Evolutionary conservation across 1,140 invertebrate genomes (phyloP), one percentile per base, ranked within the genome.

Genomic region (Aporrectodea caliginosa): DNA sequence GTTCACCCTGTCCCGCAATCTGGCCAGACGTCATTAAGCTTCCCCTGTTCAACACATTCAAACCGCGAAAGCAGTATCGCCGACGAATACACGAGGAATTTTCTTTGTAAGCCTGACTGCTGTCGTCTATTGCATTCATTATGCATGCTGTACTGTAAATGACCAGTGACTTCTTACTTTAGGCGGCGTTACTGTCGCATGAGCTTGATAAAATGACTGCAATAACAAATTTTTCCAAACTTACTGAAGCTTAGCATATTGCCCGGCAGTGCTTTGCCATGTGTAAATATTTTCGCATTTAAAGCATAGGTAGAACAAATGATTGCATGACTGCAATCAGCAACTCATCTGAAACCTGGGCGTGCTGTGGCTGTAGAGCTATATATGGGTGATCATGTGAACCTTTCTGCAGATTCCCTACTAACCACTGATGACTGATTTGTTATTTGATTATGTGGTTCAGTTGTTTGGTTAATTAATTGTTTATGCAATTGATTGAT

Each of bases 1-100:
- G 98, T 0, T 97, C 96, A 0, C 97, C 97, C 0, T 93, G 93
- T 79, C 96, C 97, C 0, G 95, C 95, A n/a, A 94, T 95, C 69
- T 99, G 98, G 98, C 97, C 97, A 0, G 93, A 94, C 86, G 97
- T 99, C 27, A 95, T 96, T 78, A 94, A 97, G 86, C 89, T 99
- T 73, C 96, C 96, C 0, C 90, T 95, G 0, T 99, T 95, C 91
- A 92, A 95, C 85, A 93, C 93, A n/a, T 90, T 99, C n/a, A 95
- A 97, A 86, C 94, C 95, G 33, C 98, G 98, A 88, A 95, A 95
- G 83, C 91, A 92, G 58, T 93, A 98, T 88, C 91, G 94, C 81
- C 90, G 97, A 79, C 92, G 93, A 81, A 89, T 99, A 30, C 90
- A 95, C 68, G 97, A 99, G 85, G 95, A 98, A 85, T 99, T 97